Conservation (phyloP, 2,797 vertebrate genomes). For the Hylomyscus alleni region DNA sequence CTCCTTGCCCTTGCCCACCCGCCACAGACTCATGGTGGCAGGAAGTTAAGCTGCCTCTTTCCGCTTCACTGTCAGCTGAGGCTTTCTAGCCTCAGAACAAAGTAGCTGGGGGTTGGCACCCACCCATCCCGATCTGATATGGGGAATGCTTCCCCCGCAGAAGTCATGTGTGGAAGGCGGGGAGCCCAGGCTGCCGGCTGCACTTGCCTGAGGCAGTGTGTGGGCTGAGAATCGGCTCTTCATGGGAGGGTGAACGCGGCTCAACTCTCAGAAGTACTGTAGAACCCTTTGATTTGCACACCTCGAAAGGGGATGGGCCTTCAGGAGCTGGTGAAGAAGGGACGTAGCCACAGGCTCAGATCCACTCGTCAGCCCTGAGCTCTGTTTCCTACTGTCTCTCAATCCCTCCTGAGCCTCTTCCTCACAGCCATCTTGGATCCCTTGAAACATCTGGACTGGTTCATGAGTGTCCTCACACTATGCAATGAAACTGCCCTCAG, state of each 20-base stretch:
- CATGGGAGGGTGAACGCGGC: neutral
- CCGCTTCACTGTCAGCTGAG: neutral
- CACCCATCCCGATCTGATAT: neutral
- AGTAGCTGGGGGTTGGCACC: neutral
- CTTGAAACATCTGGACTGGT: neutral
- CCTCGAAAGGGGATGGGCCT: neutral
- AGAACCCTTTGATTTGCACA: neutral
- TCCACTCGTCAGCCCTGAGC: neutral
- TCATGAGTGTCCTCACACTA: neutral
- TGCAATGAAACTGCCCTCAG: neutral
- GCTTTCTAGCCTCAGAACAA: slow-evolving; percentile 44
- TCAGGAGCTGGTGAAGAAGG: neutral
- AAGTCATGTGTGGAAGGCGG: neutral
- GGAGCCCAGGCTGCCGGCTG: neutral
- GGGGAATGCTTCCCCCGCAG: neutral
- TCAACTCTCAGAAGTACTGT: neutral
- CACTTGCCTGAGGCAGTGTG: neutral
- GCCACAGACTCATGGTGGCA: neutral
- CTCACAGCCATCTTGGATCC: neutral
- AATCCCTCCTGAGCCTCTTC: neutral
- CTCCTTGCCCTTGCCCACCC: neutral
- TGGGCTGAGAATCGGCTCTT: neutral
- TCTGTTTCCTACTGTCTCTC: neutral
- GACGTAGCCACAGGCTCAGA: neutral
- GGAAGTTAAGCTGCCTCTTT: slow-evolving; percentile 49